Percentiles rank a stretch among this genome's conserved stretches.
phyloP scores from a whole-genome alignment of 1,140 invertebrate genomes.

The Trissolcus basalis region DNA sequence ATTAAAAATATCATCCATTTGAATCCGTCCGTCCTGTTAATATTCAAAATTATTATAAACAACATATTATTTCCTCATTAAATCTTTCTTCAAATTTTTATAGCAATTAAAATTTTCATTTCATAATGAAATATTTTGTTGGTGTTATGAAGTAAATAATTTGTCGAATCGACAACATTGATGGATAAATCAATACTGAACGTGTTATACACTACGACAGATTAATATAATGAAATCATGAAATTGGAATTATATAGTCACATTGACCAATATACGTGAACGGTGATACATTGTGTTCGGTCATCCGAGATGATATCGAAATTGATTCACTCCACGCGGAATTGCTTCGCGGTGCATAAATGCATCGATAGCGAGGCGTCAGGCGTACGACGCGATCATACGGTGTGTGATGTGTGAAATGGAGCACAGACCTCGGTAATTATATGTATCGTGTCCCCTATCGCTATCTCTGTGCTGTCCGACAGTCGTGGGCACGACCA shows the following conservation, averaged over 20 bases:
- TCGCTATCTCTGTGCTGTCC: slow-evolving; percentile 53
- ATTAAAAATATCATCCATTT: no score
- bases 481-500: slow-evolving; percentile 59
- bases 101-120: no score
- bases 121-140: no score
- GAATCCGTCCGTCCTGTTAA: no score
- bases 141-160: no score
- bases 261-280: slow-evolving; percentile 48
- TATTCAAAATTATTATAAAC: no score
- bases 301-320: slow-evolving; percentile 61
- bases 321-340: slow-evolving; percentile 60
- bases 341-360: slow-evolving; percentile 63
- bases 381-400: slow-evolving; percentile 74
- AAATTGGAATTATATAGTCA: slow-evolving; percentile 38
- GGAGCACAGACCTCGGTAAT: slow-evolving; percentile 73
- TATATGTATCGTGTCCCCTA: slow-evolving; percentile 73
- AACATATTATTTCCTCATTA: no score
- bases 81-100: no score
- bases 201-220: background rate
- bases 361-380: slow-evolving; percentile 66
- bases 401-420: slow-evolving; percentile 75
- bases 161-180: no score
- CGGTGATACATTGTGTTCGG: slow-evolving; percentile 41
- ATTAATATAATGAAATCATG: slow-evolving; percentile 26
- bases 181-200: no score